A percentile compares a stretch with the other conserved stretches of the same genome.
These are phyloP conservation scores for Sebastes hubbsi DNA, from an alignment of 2,797 vertebrate species.

Conservation along the genomic window DNA sequence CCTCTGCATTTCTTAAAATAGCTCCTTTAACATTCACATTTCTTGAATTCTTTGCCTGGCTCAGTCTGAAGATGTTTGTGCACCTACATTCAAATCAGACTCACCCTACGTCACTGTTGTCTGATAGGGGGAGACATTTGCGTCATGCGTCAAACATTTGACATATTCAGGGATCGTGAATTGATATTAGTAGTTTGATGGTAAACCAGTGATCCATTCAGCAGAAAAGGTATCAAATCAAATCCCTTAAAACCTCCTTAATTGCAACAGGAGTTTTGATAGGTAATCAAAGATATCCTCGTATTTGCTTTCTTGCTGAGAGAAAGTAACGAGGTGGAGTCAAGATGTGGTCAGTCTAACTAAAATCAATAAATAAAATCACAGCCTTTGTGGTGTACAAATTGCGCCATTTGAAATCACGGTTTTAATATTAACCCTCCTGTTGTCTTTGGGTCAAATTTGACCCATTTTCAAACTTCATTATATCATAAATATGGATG, in stretches of 20 bases:
- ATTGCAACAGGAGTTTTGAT: background rate
- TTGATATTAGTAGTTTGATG: background rate
- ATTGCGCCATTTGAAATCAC: background rate
- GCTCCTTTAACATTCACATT: background rate
- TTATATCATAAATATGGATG: no score
- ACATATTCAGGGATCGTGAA: background rate
- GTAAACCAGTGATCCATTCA: background rate
- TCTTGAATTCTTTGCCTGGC: background rate
- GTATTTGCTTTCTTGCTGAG: background rate
- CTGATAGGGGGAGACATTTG: background rate
- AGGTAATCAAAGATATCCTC: background rate
- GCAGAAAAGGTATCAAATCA: background rate
- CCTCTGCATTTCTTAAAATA: background rate
- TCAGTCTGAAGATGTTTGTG: background rate
- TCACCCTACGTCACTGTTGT: background rate
- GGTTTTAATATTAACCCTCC: background rate
- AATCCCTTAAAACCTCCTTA: background rate
- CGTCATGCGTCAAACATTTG: no score
- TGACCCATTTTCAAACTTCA: no score
- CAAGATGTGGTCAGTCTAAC: background rate
- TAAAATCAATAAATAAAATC: background rate
- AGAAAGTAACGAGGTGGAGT: background rate
- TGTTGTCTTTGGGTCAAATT: no score
- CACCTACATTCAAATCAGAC: background rate
- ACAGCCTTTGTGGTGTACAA: background rate